Base-by-base conservation (phyloP, 2,113 vertebrate species). In the Pongo pygmaeus region DNA sequence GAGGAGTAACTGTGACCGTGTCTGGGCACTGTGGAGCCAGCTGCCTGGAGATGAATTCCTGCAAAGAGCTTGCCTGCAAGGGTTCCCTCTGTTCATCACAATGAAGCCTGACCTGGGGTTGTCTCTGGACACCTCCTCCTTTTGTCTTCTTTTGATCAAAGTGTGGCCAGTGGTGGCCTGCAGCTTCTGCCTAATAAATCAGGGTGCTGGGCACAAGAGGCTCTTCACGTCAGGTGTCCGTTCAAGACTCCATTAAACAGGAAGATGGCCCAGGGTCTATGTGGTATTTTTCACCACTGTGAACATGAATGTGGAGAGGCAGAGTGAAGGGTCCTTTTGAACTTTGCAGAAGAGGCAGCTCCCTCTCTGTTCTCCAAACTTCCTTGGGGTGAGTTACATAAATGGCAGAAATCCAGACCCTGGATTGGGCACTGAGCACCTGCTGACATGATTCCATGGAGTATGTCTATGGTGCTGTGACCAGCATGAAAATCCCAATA, bases 401-500 rank as follows among this genome's bases (percentile, higher is more conserved):
- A 20, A 23, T 22, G 3, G 9, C 0, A 0, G 52, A 7, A 25
- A 35, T 7, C 35, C 48, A 38, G 61, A 59, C 3, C 0, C 20
- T 3, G 6, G 17, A 2, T 2, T 20, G 6, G 40, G 8, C 46
- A 2, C 10, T 3, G 0, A 0, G n/a, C 27, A 4, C 30, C 46
- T 9, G 0, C 9, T 5, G 13, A 1, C 22, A 84, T 1, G 9
- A 27, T 1, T 17, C 64, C 22, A 1, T 23, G 75, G 40, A 22
- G 59, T 3, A 17, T 14, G 40, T 57, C n/a, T 22, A 6, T 0
- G 1, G 0, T 8, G 52, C 74, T 27, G 8, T 17, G 70, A 16
- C 18, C 1, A 0, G 5, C n/a, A 0, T 0, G 20, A 27, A 30
- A 11, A 2, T 14, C 16, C 20, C 43, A 11, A 0, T 0, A 6